Evolutionary conservation across 2,113 vertebrate genomes (phyloP).

Genomic region (Nycticorax nycticorax): DNA sequence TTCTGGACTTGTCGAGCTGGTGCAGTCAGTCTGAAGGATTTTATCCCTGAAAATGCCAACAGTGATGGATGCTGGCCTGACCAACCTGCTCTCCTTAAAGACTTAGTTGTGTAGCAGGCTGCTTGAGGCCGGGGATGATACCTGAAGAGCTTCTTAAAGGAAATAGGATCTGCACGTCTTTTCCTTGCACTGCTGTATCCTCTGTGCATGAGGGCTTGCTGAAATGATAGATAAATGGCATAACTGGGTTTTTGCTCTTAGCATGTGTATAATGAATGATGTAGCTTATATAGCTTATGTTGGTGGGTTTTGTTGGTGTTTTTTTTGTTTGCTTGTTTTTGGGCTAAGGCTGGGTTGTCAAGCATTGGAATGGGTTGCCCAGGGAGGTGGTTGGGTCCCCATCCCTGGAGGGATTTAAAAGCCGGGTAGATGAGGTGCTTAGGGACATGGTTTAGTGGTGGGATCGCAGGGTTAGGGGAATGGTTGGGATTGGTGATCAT

Average conservation of each 20-base stretch:
- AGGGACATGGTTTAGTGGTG: too few species aligned
- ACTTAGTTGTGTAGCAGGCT: too few species aligned
- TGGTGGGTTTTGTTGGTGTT: too few species aligned
- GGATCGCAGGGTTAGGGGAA: too few species aligned
- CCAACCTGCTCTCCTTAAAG: neutral
- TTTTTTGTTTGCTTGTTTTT: too few species aligned
- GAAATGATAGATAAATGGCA: neutral
- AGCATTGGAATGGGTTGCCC: too few species aligned
- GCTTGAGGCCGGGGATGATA: neutral
- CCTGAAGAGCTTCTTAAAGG: neutral
- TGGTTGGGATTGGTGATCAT: too few species aligned
- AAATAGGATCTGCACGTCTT: neutral
- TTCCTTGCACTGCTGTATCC: neutral
- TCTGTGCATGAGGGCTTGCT: neutral
- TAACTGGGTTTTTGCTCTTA: neutral
- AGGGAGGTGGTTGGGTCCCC: too few species aligned
- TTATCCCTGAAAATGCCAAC: neutral
- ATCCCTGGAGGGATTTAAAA: too few species aligned
- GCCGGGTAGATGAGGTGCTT: too few species aligned
- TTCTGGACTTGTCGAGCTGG: too few species aligned
- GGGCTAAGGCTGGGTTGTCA: neutral
- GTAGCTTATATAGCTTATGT: neutral
- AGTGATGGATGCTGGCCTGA: neutral
- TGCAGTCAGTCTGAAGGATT: neutral
- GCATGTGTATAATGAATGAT: rapidly evolving